A percentile compares a stretch with the other conserved stretches of the same genome.
phyloP scores from a whole-genome alignment of 1,140 invertebrate genomes.

The Drosophila bocqueti region DNA sequence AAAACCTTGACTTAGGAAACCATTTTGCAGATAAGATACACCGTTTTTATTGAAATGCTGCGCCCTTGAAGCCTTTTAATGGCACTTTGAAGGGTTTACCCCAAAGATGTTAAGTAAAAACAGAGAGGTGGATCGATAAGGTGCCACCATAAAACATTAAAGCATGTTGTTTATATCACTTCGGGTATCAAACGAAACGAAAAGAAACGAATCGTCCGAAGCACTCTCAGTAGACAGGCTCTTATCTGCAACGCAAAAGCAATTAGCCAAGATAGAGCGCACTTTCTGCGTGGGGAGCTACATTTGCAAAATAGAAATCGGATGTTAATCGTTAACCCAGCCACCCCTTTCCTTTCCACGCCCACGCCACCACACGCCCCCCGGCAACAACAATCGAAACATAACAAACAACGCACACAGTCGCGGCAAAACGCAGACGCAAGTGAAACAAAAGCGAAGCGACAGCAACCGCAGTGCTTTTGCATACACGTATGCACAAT shows the following conservation, averaged over 20 bases:
- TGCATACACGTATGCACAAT: conserved; percentile 28
- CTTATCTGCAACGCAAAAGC: conserved; percentile 38
- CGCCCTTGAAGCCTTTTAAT: conserved; percentile 1
- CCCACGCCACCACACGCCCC: neutral
- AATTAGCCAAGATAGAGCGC: conserved; percentile 41
- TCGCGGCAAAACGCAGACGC: conserved; percentile 54
- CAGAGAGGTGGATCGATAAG: conserved; percentile 44
- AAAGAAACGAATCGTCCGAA: conserved; percentile 48
- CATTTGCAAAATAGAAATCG: conserved; percentile 23
- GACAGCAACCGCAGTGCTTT: conserved; percentile 44
- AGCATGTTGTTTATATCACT: conserved; percentile 58
- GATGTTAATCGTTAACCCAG: conserved; percentile 35
- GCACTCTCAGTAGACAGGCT: conserved; percentile 16
- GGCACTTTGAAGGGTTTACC: neutral
- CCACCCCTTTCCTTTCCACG: conserved; percentile 36
- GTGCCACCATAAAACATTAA: conserved; percentile 50
- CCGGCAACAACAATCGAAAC: conserved; percentile 28
- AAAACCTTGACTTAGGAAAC: too few species aligned
- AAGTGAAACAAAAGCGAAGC: conserved; percentile 65
- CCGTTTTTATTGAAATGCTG: too few species aligned
- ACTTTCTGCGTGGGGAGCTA: conserved; percentile 16
- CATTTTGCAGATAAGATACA: neutral
- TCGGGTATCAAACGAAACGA: conserved; percentile 42
- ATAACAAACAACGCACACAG: conserved; percentile 42
- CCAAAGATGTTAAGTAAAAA: conserved; percentile 13